Evolutionary conservation across 2,113 vertebrate genomes (phyloP), one percentile per base, ranked within the genome.

Genomic region (Dendrocopos noguchii): DNA sequence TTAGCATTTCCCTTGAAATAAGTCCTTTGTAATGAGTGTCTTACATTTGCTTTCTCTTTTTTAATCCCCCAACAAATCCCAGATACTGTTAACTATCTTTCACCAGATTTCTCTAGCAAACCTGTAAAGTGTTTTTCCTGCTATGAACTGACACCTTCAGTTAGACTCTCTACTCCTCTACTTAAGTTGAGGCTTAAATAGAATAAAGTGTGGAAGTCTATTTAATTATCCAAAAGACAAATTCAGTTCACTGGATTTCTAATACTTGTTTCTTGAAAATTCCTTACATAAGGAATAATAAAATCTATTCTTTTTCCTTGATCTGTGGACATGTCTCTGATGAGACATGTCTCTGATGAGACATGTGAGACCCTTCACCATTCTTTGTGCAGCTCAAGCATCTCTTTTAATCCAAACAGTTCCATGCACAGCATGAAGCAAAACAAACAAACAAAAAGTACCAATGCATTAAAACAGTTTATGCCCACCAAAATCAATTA

Each of bases 1-100:
- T 84, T 95, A 84, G 87, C n/a, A 44, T 82, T 94, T 95, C 52
- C 71, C 64, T 63, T 85, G 52, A 94, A 95, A 95, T 68, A 70
- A 82, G 66, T 79, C 31, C 87, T 94, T 96, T 95, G 80, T 95
- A 93, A 89, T 91, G 57, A 86, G 15, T 72, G 73, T 84, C 66
- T 94, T 79, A 57, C 8, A 70, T 70, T 82, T 80, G 33, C 71
- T 73, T 91, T 92, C 66, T 84, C 53, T 57, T 72, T 89, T 87
- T 78, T 93, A 87, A 85, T 81, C 57, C 14, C 15, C 14, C 36
- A 57, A 73, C 50, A 95, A 95, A 93, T 87, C 56, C 29, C 52
- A 87, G 39, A 50, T 34, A 57, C 9, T 76, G 46, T 64, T 24
- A 80, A n/a, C 75, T 25, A 3, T 83, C 72, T 88, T 61, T 59